Evolutionary conservation across 2,797 vertebrate species (phyloP).

Genomic region (Phataginus tricuspis): DNA sequence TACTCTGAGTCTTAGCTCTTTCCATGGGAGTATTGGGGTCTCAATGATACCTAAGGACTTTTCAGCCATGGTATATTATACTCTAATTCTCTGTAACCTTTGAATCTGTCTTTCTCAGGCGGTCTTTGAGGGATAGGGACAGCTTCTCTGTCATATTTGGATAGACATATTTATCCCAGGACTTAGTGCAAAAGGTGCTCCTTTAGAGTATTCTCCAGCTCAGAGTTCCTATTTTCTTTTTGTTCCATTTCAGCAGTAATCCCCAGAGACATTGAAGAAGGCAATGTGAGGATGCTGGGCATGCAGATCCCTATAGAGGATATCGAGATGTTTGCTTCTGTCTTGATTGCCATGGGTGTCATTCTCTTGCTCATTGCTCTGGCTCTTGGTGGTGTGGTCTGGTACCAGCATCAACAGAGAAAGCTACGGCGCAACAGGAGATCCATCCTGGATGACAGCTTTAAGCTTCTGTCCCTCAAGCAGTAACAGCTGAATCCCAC

Average conservation of each 20-base stretch:
- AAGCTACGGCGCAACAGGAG: constrained; percentile 84
- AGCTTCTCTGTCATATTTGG: neutral
- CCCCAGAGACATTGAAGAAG: constrained; percentile 45
- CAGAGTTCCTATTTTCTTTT: constrained; percentile 26
- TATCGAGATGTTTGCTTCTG: constrained; percentile 74
- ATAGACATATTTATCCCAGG: neutral
- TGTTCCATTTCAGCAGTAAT: constrained; percentile 37
- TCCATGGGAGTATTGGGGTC: neutral
- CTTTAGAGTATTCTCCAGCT: neutral
- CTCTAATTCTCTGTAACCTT: neutral
- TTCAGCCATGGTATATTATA: neutral
- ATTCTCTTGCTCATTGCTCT: constrained; percentile 78
- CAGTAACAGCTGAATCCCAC: constrained; percentile 51
- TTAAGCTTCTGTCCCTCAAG: constrained; percentile 84
- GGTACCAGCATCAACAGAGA: constrained; percentile 81
- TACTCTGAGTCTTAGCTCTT: constrained; percentile 32
- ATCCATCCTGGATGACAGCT: constrained; percentile 87
- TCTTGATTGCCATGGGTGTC: constrained; percentile 71
- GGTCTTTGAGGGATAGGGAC: neutral
- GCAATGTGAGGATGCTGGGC: constrained; percentile 82
- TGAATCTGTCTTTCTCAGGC: neutral
- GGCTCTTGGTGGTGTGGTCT: constrained; percentile 79
- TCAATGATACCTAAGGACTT: neutral
- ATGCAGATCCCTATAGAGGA: constrained; percentile 72
- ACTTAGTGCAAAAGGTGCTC: neutral